Evolutionary conservation across 2,113 vertebrate species (phyloP).

Genomic region (Cyrtonyx montezumae): DNA sequence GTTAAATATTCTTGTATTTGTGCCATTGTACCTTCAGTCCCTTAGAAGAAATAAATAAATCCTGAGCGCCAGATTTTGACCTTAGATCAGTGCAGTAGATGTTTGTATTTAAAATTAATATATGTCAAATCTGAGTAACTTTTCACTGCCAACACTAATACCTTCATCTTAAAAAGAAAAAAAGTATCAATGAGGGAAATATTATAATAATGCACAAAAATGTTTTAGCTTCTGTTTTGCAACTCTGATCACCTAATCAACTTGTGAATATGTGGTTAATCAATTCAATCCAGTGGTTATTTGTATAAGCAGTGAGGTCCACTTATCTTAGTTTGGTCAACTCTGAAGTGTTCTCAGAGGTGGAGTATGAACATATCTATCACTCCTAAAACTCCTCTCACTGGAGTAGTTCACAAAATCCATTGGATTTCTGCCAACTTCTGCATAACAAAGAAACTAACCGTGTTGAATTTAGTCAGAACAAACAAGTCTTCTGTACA

Average conservation of each 20-base stretch:
- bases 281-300: not conserved
- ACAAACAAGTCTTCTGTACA: not conserved
- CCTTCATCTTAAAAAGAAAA: not conserved
- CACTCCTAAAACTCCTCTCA: not conserved
- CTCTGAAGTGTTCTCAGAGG: not conserved
- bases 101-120: not conserved
- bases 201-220: not conserved
- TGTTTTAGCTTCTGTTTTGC: not conserved
- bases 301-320: not conserved
- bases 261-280: not conserved
- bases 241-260: not conserved
- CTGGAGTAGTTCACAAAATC: not conserved
- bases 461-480: not conserved
- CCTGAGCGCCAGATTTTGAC: not conserved
- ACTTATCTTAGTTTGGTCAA: not conserved
- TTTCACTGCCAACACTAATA: not conserved
- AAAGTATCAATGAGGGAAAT: not conserved
- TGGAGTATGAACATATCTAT: not conserved
- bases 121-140: not conserved
- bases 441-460: not conserved
- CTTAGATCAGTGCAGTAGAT: not conserved
- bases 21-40: not conserved
- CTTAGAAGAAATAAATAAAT: not conserved
- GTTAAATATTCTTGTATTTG: not conserved
- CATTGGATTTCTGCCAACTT: not conserved